These are phyloP conservation scores for Pogonophryne albipinna DNA, from an alignment of 2,797 vertebrate species.

Conservation along the genomic window DNA sequence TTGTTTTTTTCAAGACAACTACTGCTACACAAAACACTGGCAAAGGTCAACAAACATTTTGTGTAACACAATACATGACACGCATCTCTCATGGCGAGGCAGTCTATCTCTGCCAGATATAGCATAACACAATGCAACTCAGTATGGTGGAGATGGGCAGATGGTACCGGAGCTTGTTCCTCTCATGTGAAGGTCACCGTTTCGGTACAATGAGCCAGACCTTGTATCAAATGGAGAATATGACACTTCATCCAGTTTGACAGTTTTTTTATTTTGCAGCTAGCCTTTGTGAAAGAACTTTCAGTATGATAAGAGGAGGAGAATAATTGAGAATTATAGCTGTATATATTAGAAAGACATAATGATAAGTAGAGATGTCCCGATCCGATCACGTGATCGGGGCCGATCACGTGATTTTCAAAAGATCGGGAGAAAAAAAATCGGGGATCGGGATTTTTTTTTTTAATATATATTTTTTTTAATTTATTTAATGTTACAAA, in stretches of 20 bases:
- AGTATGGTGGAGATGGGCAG: neutral
- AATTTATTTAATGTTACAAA: too few species aligned
- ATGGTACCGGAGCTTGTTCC: neutral
- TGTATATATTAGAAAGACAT: too few species aligned
- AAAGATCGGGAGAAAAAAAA: too few species aligned
- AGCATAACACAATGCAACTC: neutral
- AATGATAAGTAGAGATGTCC: too few species aligned
- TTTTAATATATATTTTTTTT: too few species aligned
- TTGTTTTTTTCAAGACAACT: conserved; percentile 40
- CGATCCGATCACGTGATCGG: too few species aligned
- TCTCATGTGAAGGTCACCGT: neutral
- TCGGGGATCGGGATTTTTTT: too few species aligned
- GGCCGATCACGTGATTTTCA: too few species aligned
- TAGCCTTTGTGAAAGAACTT: neutral
- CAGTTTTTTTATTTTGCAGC: neutral
- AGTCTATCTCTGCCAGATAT: neutral
- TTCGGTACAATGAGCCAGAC: neutral
- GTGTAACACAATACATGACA: conserved; percentile 25
- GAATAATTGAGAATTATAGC: neutral
- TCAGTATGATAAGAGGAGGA: neutral
- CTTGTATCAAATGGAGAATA: too few species aligned
- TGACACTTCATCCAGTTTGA: neutral
- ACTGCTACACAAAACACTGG: conserved; percentile 28
- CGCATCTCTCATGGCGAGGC: conserved; percentile 21
- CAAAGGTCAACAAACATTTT: conserved; percentile 62